Evolutionary conservation across 1,140 invertebrate genomes (phyloP).

Genomic region (Drosophila takahashii): DNA sequence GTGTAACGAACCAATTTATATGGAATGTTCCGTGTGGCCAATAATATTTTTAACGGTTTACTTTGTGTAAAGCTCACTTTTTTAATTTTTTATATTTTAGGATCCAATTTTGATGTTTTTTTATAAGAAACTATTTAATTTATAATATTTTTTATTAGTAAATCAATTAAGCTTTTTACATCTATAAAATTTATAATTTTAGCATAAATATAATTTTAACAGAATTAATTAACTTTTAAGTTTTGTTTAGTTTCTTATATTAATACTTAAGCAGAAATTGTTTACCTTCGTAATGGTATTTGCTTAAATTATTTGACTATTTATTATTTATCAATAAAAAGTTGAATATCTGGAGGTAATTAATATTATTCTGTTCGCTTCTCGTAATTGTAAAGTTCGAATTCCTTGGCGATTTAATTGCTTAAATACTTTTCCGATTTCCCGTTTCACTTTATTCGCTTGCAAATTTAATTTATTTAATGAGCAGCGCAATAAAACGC

Average conservation of each 20-base stretch:
- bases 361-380: background rate
- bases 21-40: background rate
- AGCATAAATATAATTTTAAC: too few species aligned
- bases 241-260: too few species aligned
- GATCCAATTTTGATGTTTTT: background rate
- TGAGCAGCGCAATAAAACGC: constrained; percentile 77
- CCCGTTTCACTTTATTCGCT: constrained; percentile 14
- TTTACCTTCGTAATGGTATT: too few species aligned
- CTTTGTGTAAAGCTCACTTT: too few species aligned
- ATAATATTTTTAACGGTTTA: too few species aligned
- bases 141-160: background rate
- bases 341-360: background rate
- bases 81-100: too few species aligned
- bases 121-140: too few species aligned
- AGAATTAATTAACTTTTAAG: too few species aligned
- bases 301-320: too few species aligned
- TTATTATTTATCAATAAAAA: background rate
- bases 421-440: constrained; percentile 52
- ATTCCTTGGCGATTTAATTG: constrained; percentile 34
- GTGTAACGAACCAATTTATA: background rate
- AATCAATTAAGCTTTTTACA: background rate
- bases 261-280: too few species aligned
- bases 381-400: constrained; percentile 3
- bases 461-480: constrained; percentile 81
- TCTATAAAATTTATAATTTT: too few species aligned